Percentiles rank a stretch among this genome's conserved stretches.
These are phyloP conservation scores for Polydrusus cervinus DNA, from an alignment of 2,888 invertebrate species.

Conservation along the genomic window DNA sequence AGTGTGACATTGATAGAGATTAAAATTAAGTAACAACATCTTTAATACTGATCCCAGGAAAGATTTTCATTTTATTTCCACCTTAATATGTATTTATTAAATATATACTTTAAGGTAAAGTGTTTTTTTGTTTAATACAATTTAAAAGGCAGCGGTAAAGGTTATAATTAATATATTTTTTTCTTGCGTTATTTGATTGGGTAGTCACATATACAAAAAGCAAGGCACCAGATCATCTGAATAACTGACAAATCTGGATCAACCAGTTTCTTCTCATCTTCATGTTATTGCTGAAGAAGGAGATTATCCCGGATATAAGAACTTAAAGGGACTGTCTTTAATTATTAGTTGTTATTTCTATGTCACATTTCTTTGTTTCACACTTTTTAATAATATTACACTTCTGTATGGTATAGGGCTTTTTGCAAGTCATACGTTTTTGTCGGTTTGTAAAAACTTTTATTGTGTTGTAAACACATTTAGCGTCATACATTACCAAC, in stretches of 20 bases:
- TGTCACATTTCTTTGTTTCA: not conserved
- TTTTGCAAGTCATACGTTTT: not conserved
- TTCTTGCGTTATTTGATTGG: not conserved
- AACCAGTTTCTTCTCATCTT: constrained; percentile 27
- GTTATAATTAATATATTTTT: no score
- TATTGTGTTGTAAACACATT: no score
- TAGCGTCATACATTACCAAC: no score
- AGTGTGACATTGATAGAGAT: no score
- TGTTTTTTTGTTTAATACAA: no score
- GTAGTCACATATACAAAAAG: not conserved
- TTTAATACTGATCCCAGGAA: no score
- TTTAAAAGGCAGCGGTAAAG: no score
- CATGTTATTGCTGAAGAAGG: constrained; percentile 32
- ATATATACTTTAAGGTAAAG: no score
- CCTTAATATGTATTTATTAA: no score
- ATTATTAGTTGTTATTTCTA: not conserved
- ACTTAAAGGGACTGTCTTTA: constrained; percentile 21
- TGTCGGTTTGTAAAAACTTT: not conserved
- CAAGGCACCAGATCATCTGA: not conserved
- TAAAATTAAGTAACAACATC: no score
- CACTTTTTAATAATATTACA: not conserved
- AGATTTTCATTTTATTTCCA: no score
- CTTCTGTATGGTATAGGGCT: not conserved
- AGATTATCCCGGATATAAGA: constrained; percentile 34
- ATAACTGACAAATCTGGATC: constrained; percentile 7